These are phyloP conservation scores for Polydrusus pterygomalis DNA, from an alignment of 2,888 invertebrate genomes.

Conservation along the genomic window DNA sequence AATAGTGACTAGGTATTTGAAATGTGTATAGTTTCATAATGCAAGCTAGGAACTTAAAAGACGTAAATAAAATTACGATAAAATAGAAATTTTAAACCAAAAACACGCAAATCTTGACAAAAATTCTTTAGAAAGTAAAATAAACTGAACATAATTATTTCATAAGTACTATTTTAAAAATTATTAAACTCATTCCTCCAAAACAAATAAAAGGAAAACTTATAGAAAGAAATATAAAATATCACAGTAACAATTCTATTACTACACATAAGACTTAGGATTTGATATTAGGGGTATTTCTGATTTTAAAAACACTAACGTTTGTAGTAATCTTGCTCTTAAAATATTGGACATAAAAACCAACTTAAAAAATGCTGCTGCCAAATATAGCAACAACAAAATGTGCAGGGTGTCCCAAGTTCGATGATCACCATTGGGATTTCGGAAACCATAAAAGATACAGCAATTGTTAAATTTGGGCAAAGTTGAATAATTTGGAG, in stretches of 20 bases:
- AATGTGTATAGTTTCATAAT: conserved; percentile 3
- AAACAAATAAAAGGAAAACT: neutral
- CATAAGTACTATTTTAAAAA: neutral
- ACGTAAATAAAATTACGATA: neutral
- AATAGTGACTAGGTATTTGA: conserved; percentile 8
- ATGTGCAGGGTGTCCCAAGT: too few relatives aligned
- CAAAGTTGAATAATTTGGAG: too few relatives aligned
- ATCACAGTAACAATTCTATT: conserved; percentile 61
- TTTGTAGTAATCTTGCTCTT: neutral
- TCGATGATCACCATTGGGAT: too few relatives aligned
- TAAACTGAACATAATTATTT: neutral
- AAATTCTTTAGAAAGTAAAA: neutral
- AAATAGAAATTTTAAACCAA: neutral
- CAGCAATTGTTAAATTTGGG: too few relatives aligned
- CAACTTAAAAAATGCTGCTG: too few relatives aligned
- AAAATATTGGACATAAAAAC: too few relatives aligned
- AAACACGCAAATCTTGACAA: neutral
- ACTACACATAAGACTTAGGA: conserved; percentile 43
- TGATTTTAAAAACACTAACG: conserved; percentile 3
- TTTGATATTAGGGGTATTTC: conserved; percentile 8
- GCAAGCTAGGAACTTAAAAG: conserved; percentile 4
- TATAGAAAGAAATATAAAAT: conserved; percentile 53
- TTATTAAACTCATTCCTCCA: neutral
- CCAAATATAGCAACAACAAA: too few relatives aligned
- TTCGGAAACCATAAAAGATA: too few relatives aligned